These are phyloP conservation scores for Zoroaster sp. DNA, from an alignment of 53 echinoderm and acorn worm species.

Conservation along the genomic window DNA sequence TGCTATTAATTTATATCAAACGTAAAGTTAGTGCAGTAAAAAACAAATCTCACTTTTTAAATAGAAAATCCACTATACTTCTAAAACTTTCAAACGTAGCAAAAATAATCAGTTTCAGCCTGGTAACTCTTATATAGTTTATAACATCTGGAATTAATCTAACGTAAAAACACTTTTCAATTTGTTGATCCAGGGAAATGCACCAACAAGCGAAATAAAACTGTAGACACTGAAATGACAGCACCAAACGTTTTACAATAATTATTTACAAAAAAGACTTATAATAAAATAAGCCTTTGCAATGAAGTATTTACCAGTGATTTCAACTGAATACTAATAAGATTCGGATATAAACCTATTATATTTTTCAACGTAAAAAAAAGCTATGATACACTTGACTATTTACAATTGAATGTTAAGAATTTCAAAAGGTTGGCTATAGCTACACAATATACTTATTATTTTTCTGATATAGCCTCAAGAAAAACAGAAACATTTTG, in stretches of 20 bases:
- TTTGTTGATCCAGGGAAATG: not conserved
- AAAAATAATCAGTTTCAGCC: not conserved
- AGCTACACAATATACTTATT: not conserved
- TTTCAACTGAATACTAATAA: not conserved
- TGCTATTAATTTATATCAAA: not conserved
- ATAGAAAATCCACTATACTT: not conserved
- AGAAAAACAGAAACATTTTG: not conserved
- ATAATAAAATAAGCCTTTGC: not conserved
- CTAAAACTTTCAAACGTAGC: not conserved
- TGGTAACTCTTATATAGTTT: not conserved
- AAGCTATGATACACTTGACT: not conserved
- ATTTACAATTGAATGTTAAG: not conserved
- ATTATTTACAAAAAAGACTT: not conserved
- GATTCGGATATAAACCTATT: too few species aligned
- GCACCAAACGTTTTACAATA: not conserved
- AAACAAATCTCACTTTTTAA: not conserved
- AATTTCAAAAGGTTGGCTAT: not conserved
- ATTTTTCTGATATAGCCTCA: not conserved
- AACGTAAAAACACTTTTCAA: not conserved
- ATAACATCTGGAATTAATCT: not conserved
- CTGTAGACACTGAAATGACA: not conserved
- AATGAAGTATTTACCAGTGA: not conserved
- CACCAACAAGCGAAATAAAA: not conserved
- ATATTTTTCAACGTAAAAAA: not conserved
- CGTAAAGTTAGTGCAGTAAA: not conserved